phyloP scores from a whole-genome alignment of 2,888 invertebrate genomes.

The Cecidostiba fungosa region DNA sequence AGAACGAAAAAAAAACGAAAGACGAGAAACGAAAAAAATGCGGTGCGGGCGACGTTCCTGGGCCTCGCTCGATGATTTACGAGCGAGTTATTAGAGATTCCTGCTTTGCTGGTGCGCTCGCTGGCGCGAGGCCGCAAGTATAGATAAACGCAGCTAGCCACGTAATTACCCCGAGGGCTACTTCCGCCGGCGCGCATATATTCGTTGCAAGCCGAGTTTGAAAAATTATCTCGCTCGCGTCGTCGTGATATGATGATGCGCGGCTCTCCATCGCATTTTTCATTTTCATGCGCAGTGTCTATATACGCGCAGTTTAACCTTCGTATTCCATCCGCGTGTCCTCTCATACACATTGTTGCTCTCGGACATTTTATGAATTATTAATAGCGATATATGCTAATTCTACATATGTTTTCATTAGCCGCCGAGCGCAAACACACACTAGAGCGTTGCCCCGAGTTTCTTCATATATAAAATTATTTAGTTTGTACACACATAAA shows the following conservation, averaged over 20 bases:
- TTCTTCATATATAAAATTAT: not conserved
- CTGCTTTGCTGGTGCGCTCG: slow-evolving; percentile 32
- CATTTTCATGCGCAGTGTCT: slow-evolving; percentile 23
- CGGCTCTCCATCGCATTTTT: slow-evolving; percentile 17
- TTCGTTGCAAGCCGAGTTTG: slow-evolving; percentile 8
- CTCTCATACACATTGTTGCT: not conserved
- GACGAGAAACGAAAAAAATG: slow-evolving; percentile 5
- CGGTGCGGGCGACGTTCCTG: slow-evolving; percentile 45
- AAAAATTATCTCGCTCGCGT: slow-evolving; percentile 15
- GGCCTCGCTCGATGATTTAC: slow-evolving; percentile 41
- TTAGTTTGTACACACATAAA: not conserved
- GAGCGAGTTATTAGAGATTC: slow-evolving; percentile 51
- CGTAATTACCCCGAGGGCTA: slow-evolving; percentile 53
- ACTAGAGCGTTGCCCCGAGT: not conserved
- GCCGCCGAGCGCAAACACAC: not conserved
- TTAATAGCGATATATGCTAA: not conserved
- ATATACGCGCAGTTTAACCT: too few relatives aligned
- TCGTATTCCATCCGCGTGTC: not conserved
- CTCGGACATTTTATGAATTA: not conserved
- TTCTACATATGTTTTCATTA: not conserved
- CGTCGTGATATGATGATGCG: too few relatives aligned
- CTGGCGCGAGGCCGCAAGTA: slow-evolving; percentile 40
- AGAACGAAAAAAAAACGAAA: not conserved
- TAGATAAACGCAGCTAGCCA: slow-evolving; percentile 49
- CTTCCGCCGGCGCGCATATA: slow-evolving; percentile 48